Percentiles rank a stretch among this genome's conserved stretches.
Evolutionary conservation across 1,140 invertebrate genomes (phyloP).

Genomic region (Idris sp.): DNA sequence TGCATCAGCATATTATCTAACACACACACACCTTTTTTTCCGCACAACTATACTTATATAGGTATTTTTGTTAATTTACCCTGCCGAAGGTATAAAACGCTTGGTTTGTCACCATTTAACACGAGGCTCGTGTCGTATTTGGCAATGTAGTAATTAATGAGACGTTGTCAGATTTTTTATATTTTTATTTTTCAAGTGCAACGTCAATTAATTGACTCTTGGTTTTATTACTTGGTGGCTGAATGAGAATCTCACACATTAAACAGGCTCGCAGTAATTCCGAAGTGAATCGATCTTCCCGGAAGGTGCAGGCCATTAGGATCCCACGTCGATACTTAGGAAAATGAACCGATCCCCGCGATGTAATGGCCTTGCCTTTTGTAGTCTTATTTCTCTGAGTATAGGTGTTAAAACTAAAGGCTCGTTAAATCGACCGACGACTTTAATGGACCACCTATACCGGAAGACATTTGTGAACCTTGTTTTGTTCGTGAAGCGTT

Average conservation of each 20-base stretch:
- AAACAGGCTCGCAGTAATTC: constrained; percentile 45
- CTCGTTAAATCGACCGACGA: constrained; percentile 67
- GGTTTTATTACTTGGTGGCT: constrained; percentile 51
- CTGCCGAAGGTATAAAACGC: no score
- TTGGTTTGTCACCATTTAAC: no score
- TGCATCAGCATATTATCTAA: no score
- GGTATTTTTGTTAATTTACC: no score
- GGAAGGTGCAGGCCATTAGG: constrained; percentile 56
- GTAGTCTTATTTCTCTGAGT: constrained; percentile 57
- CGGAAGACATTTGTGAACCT: constrained; percentile 55
- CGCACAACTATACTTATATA: no score
- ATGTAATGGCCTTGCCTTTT: constrained; percentile 57
- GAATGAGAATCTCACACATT: constrained; percentile 51
- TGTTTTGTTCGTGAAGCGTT: constrained; percentile 18
- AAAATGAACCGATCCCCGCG: constrained; percentile 58
- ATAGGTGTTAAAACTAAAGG: constrained; percentile 58
- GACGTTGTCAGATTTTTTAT: constrained; percentile 37
- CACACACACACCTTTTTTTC: no score
- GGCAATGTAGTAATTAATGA: constrained; percentile 38
- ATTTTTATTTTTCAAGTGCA: no score
- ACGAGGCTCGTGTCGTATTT: background rate
- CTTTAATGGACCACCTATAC: constrained; percentile 64
- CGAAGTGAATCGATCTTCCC: constrained; percentile 56
- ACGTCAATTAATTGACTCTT: constrained; percentile 45
- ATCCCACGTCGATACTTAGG: constrained; percentile 56